phyloP scores from a whole-genome alignment of 2,113 vertebrate species.

The Smithornis capensis region DNA sequence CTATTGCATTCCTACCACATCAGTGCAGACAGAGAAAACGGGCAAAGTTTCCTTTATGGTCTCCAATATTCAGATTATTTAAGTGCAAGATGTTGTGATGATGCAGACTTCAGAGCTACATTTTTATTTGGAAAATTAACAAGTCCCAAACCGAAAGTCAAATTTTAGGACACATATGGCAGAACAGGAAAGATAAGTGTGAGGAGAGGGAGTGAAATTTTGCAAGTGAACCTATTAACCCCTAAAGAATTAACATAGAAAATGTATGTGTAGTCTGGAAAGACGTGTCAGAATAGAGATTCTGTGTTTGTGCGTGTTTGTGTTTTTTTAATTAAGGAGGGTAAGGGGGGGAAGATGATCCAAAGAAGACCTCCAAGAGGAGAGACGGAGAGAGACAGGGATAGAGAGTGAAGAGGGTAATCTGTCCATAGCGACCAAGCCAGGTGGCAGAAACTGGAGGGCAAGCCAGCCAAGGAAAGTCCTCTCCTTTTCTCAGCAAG shows the following conservation, averaged over 20 bases:
- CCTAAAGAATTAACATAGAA: slow-evolving; percentile 13
- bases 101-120: background rate
- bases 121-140: slow-evolving; percentile 46
- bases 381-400: background rate
- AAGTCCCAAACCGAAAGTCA: slow-evolving; percentile 53
- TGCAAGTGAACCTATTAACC: slow-evolving; percentile 54
- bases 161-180: slow-evolving; percentile 63
- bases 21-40: background rate
- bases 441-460: slow-evolving; percentile 31
- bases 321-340: slow-evolving; percentile 13
- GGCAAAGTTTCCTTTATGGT: background rate
- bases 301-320: background rate
- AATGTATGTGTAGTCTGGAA: slow-evolving; percentile 51
- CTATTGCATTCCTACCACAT: background rate
- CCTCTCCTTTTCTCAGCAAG: slow-evolving; percentile 16
- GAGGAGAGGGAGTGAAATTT: slow-evolving; percentile 56
- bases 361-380: background rate
- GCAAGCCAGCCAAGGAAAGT: slow-evolving; percentile 8
- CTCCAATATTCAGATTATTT: background rate
- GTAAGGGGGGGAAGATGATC: background rate
- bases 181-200: slow-evolving; percentile 54
- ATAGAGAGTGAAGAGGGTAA: background rate
- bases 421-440: slow-evolving; percentile 40
- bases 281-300: slow-evolving; percentile 1
- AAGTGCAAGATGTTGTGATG: background rate